Conservation (phyloP, 35 echinoderm and acorn worm genomes). For the Apostichopus parvimensis region DNA sequence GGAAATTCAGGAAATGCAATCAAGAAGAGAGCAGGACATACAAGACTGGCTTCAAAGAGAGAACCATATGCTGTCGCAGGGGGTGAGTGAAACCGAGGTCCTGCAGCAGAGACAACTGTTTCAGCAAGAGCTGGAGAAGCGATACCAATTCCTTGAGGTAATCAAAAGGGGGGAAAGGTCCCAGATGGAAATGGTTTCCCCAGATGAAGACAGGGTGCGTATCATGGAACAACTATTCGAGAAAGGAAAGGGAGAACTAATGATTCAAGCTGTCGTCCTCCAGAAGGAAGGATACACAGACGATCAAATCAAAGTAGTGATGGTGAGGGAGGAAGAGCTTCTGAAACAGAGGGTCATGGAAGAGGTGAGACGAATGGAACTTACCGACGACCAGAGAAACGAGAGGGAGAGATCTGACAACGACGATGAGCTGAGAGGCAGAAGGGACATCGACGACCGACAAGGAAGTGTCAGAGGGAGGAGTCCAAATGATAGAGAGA, state of each 20-base stretch:
- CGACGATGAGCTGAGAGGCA: neutral
- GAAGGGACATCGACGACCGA: constrained; percentile 6
- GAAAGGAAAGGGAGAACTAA: constrained; percentile 23
- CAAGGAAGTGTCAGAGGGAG: neutral
- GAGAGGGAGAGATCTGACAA: neutral
- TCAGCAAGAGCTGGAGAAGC: constrained; percentile 12
- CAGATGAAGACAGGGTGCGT: neutral
- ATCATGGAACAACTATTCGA: neutral
- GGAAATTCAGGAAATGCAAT: neutral
- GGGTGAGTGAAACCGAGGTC: constrained; percentile 15
- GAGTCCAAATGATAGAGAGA: neutral
- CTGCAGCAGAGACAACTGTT: constrained; percentile 9
- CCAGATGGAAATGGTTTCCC: no score
- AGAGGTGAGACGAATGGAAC: neutral
- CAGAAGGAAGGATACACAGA: constrained; percentile 24
- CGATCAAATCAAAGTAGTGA: constrained; percentile 13
- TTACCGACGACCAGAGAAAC: neutral
- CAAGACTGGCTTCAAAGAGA: constrained; percentile 31
- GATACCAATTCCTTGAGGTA: neutral
- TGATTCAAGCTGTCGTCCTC: constrained; percentile 3
- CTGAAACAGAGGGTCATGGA: constrained; percentile 5
- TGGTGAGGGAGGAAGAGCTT: constrained; percentile 13
- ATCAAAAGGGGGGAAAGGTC: neutral
- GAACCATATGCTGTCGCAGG: neutral
- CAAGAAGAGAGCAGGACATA: constrained; percentile 17